Percentiles rank a stretch among this genome's conserved stretches.
These are phyloP conservation scores for Deroplatys truncata DNA, from an alignment of 2,888 invertebrate species.

Conservation along the genomic window DNA sequence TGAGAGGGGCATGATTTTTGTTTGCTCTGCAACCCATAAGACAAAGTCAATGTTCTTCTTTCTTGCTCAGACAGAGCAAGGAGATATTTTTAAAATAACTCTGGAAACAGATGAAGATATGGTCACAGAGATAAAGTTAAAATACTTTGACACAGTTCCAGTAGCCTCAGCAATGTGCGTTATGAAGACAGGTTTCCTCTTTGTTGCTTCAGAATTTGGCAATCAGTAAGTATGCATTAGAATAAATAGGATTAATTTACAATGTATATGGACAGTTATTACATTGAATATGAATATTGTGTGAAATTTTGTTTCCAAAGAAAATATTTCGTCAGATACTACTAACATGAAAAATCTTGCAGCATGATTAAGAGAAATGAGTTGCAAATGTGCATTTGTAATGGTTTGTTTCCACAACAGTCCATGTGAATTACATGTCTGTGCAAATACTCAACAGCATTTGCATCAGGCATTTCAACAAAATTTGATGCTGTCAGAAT, in stretches of 20 bases:
- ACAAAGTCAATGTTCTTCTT: slow-evolving; percentile 99
- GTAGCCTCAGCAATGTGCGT: slow-evolving; percentile 97
- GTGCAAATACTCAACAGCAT: too few species aligned
- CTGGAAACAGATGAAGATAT: slow-evolving; percentile 96
- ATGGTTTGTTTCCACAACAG: too few species aligned
- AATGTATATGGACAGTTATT: background rate
- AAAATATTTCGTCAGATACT: background rate
- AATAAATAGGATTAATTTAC: slow-evolving; percentile 21
- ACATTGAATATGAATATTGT: background rate
- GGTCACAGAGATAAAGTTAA: slow-evolving; percentile 96
- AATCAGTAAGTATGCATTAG: slow-evolving; percentile 82
- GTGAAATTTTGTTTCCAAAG: background rate
- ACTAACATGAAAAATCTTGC: too few species aligned
- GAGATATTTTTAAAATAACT: slow-evolving; percentile 95
- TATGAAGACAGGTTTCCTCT: slow-evolving; percentile 95
- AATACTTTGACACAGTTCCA: slow-evolving; percentile 99
- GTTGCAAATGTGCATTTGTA: too few species aligned
- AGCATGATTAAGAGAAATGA: too few species aligned
- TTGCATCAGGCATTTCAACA: too few species aligned
- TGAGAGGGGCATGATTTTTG: slow-evolving; percentile 98
- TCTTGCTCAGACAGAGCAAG: slow-evolving; percentile 97
- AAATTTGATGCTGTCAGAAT: too few species aligned
- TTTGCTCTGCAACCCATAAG: slow-evolving; percentile 97
- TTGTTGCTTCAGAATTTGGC: slow-evolving; percentile 98
- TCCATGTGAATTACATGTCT: too few species aligned